These are phyloP conservation scores for Stercorarius parasiticus DNA, from an alignment of 2,113 vertebrate genomes.

Conservation along the genomic window DNA sequence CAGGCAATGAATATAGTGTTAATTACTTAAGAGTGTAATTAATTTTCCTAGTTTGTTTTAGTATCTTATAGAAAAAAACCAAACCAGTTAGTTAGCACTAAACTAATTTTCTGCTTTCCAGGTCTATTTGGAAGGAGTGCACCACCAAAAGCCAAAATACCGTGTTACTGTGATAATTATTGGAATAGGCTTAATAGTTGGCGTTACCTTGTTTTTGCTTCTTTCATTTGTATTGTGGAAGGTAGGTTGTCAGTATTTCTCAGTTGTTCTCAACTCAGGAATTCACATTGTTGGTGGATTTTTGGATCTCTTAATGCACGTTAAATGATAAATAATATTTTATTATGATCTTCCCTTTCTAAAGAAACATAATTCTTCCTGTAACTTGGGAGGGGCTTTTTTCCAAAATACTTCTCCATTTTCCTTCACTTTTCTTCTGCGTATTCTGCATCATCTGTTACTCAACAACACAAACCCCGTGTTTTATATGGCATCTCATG, in stretches of 20 bases:
- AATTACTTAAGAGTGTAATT: neutral
- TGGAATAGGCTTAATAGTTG: slow-evolving; percentile 79
- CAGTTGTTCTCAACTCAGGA: neutral
- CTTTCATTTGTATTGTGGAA: slow-evolving; percentile 88
- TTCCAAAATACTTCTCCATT: neutral
- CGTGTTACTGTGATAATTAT: slow-evolving; percentile 80
- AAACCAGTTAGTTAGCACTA: neutral
- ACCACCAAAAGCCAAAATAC: slow-evolving; percentile 81
- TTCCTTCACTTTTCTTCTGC: neutral
- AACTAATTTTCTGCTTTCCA: slow-evolving; percentile 56
- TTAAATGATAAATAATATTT: neutral
- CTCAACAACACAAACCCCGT: neutral
- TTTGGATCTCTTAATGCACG: neutral
- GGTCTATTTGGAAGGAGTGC: slow-evolving; percentile 86
- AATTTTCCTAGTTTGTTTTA: neutral
- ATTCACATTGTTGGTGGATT: neutral
- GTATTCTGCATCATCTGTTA: neutral
- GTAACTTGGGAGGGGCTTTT: neutral
- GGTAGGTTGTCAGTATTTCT: slow-evolving; percentile 72
- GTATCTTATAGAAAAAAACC: neutral
- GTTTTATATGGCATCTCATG: neutral
- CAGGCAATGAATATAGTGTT: neutral
- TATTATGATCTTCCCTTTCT: neutral
- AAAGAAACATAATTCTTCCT: neutral
- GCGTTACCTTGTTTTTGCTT: slow-evolving; percentile 80